phyloP scores from a whole-genome alignment of 2,113 vertebrate species.

The Upupa epops region DNA sequence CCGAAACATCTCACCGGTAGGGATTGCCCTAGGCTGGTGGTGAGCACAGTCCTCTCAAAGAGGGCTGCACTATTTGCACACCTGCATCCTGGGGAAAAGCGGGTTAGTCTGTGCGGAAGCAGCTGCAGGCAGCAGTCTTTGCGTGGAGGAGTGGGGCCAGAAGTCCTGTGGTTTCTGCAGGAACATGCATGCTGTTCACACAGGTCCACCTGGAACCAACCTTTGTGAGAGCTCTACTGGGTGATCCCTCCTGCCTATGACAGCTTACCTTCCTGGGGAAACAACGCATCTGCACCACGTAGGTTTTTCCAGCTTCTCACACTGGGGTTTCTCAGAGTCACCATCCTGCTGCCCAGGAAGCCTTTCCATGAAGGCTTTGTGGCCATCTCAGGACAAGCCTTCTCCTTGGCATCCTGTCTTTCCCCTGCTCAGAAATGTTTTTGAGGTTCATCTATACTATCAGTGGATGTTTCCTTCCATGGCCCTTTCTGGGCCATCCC shows the following conservation, averaged over 20 bases:
- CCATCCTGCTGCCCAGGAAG: accelerated
- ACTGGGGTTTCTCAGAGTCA: neutral
- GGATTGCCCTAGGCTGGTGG: neutral
- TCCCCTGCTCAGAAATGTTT: neutral
- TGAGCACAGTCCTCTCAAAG: neutral
- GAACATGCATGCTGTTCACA: neutral
- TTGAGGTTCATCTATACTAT: neutral
- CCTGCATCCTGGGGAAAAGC: neutral
- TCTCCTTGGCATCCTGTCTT: neutral
- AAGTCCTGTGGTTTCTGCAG: neutral
- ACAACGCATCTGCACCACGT: accelerated
- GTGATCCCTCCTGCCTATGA: neutral
- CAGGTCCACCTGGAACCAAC: accelerated
- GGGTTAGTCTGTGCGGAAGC: neutral
- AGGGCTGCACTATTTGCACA: neutral
- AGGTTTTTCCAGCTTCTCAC: neutral
- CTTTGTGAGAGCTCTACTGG: accelerated
- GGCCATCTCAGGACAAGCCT: neutral
- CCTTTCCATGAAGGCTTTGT: neutral
- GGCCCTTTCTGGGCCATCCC: neutral
- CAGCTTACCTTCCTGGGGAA: neutral
- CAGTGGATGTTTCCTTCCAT: accelerated
- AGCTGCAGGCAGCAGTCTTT: accelerated
- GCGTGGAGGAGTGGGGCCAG: neutral
- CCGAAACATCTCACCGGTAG: neutral